Base-by-base conservation (phyloP, 2,888 invertebrate genomes). In the Hydrotaea cyrtoneurina region DNA sequence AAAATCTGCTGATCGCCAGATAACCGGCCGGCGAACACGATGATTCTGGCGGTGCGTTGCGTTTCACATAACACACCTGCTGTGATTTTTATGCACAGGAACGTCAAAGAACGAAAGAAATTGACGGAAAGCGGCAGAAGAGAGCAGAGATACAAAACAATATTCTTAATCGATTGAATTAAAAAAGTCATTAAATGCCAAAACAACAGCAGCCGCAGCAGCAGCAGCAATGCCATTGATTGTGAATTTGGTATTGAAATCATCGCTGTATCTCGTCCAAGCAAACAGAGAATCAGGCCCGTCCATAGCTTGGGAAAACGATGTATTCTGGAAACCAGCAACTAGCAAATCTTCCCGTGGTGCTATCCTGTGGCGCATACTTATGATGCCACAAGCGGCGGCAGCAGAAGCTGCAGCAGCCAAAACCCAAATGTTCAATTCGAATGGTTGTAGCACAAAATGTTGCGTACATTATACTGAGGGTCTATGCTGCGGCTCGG, bases 21-120 rank as follows among this genome's bases (percentile, higher is more conserved):
- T 11, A 10, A 2, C 31, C 39, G 39, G 13, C 39, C 39, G 13
- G 11, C 10, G 39, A 2, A 50, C 3, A 50, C 39, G 13, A 13
- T 39, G 13, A 15, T 50, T 15, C 3, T 2, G n/a, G n/a, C 26
- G 59, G 15, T 62, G n/a, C 11, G n/a, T n/a, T 31, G 59, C 59
- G 74, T 46, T 31, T 31, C 31, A 31, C 31, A 31, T 31, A 31
- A 31, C 31, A 79, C 84, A 85, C 84, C 80, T 85, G 86, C 82
- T 86, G 90, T 87, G 90, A 89, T 88, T 90, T 90, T 90, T 89
- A 90, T 90, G 88, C 88, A 88, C 87, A 87, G 86, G 87, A 87
- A 87, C 88, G 87, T 85, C 66, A 64, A 73, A 76, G 46, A 57
- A 57, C 8, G 26, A 82, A 83, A 86, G 77, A 85, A 73, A 46